Conservation (phyloP, 2,797 vertebrate genomes). For the Poecilia gillii region DNA sequence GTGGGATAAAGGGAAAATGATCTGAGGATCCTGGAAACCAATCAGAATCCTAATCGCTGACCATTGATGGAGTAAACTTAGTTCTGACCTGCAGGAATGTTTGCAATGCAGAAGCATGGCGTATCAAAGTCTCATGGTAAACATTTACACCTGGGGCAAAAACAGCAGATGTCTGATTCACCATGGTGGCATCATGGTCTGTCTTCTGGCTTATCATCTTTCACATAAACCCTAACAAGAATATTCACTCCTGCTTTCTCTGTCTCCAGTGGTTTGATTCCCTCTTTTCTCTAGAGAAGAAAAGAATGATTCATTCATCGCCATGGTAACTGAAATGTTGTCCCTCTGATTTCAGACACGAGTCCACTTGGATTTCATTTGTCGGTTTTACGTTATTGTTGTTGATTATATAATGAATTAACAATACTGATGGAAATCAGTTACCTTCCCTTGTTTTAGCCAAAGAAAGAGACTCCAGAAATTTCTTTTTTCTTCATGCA, state of each 20-base stretch:
- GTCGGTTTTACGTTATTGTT: not conserved
- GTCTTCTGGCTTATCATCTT: constrained; percentile 56
- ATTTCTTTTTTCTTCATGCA: not conserved
- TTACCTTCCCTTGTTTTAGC: too few species aligned
- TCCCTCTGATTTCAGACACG: not conserved
- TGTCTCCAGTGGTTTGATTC: not conserved
- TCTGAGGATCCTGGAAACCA: constrained; percentile 35
- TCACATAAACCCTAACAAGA: constrained; percentile 37
- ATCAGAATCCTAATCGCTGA: constrained; percentile 45
- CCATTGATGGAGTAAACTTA: constrained; percentile 35
- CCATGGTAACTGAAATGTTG: not conserved
- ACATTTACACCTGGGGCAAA: constrained; percentile 60
- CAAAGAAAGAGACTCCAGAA: not conserved
- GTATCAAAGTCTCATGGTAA: constrained; percentile 62
- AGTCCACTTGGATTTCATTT: not conserved
- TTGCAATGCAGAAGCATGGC: constrained; percentile 24
- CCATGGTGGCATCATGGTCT: constrained; percentile 41
- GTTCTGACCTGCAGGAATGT: constrained; percentile 52
- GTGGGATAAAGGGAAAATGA: not conserved
- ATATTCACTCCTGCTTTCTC: not conserved
- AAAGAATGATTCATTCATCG: not conserved
- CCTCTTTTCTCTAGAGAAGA: too few species aligned
- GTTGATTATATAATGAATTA: not conserved
- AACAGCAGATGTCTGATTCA: constrained; percentile 62
- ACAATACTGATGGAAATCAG: not conserved